Base-by-base conservation (phyloP, 2,888 invertebrate genomes). In the Lepidochitona cinerea region DNA sequence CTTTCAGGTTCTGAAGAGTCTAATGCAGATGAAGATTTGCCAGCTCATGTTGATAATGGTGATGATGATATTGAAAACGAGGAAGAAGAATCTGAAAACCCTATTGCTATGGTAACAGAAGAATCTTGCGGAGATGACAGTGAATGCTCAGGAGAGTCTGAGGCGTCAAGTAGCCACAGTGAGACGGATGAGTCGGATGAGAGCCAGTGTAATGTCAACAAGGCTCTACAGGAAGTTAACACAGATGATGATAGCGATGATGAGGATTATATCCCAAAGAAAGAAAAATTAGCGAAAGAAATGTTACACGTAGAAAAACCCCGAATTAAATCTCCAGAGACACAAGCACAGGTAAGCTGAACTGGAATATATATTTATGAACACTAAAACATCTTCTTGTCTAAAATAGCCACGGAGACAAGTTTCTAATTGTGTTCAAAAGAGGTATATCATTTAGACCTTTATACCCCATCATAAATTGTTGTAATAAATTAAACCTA, bases 61-160 rank as follows among this genome's bases (percentile, higher is more conserved):
- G 72, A 73, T 2, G 72, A 75, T 37, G 80, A 80, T 29, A 54
- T 65, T 26, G 81, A 95, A 83, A 95, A 95, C 78, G 95, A 95
- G 89, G 94, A 95, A 88, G 95, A 95, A 78, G 95, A 95, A 88
- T 94, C 95, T 88, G 94, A 94, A 83, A 94, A 94, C 66, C 93
- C 94, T 81, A 94, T 93, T 84, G 93, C 93, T 37, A 84, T 85
- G 72, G 83, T 80, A 18, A 76, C 72, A 0, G 73, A 71, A 12
- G 77, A 75, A 66, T 71, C 75, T 36, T n/a, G n/a, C 70, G 68
- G 18, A 72, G 75, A 9, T 59, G 70, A 71, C 37, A 67, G 59
- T 18, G 59, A 54, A n/a, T 52, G 37, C 1, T 32, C 18, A 12
- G 66, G 3, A 36, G 66, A 37, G 12, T 66, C 72, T 1, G 70